Evolutionary conservation across 2,888 invertebrate species (phyloP), one percentile per base, ranked within the genome.

Genomic region (Hyppa rectilinea): DNA sequence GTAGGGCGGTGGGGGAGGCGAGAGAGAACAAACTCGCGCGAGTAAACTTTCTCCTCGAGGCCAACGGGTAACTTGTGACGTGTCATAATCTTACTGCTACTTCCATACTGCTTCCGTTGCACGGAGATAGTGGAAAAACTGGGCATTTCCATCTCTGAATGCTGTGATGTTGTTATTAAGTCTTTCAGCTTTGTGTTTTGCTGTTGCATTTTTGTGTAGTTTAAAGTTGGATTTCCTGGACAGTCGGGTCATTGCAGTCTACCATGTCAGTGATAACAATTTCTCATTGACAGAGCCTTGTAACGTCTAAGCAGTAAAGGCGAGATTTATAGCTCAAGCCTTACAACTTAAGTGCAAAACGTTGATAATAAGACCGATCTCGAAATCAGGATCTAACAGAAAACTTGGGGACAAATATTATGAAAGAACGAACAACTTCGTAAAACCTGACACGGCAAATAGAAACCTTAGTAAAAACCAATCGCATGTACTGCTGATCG

Each of bases 11-110:
- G 75, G 70, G 76, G 82, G 76, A 68, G 81, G 74, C 73, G 50
- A 73, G 78, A 78, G 84, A 55, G 71, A 85, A 86, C 88, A 87
- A 90, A 90, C 90, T 87, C 85, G 81, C 85, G 85, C 85, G 84
- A 88, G 84, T 87, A 87, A 93, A 93, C 92, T 92, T 92, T 91
- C 92, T 87, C 89, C 82, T 84, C 86, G 88, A 88, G 91, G 90
- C 88, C 90, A 90, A 85, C 88, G 90, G 82, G 88, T 81, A 89
- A 92, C 92, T 92, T 90, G 86, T 89, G 90, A 91, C 87, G 90
- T 89, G 90, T 91, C 89, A 92, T 92, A 92, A 92, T 92, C 90
- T 89, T 85, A 86, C 83, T 85, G 80, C 85, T 79, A 83, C 82
- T 88, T 84, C 81, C 77, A 82, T 83, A 85, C 82, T 75, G 76